Conservation (phyloP, 23 tunicate genomes). For the Trididemnum miniatum region DNA sequence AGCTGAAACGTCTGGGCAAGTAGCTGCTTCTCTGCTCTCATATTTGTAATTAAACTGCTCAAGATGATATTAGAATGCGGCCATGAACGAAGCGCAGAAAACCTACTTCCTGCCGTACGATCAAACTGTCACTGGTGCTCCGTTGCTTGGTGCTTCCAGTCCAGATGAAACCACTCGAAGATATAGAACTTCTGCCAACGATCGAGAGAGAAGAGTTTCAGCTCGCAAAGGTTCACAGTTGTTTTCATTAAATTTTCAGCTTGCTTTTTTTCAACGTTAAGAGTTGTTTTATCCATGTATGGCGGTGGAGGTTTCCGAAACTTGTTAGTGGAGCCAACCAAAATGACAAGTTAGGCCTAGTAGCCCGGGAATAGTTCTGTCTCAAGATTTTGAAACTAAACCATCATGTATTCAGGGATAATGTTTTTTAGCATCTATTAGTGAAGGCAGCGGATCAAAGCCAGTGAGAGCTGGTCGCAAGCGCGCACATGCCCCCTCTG, state of each 20-base stretch:
- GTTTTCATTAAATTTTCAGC: background rate
- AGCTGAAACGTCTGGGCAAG: no score
- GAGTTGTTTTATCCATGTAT: no score
- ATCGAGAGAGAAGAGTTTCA: slow-evolving; percentile 60
- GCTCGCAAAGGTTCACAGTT: slow-evolving; percentile 37
- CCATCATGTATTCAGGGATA: no score
- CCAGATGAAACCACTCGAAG: slow-evolving; percentile 13
- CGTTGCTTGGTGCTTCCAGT: background rate
- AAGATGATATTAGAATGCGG: slow-evolving; percentile 77
- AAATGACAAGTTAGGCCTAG: no score
- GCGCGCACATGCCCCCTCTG: background rate
- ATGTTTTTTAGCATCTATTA: background rate
- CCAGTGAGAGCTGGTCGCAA: slow-evolving; percentile 1
- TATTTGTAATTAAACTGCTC: no score
- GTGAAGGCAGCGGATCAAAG: background rate
- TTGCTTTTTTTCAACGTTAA: no score
- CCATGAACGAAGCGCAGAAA: slow-evolving; percentile 67
- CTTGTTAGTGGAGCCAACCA: no score
- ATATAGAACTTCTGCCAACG: slow-evolving; percentile 84
- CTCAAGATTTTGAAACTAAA: no score
- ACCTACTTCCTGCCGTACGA: slow-evolving; percentile 49
- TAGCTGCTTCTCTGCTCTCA: no score
- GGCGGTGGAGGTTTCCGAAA: no score
- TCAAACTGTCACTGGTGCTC: background rate
- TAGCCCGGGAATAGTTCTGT: no score